Evolutionary conservation across 2,113 vertebrate genomes (phyloP), one percentile per base, ranked within the genome.

Genomic region (Tragulus kanchil): DNA sequence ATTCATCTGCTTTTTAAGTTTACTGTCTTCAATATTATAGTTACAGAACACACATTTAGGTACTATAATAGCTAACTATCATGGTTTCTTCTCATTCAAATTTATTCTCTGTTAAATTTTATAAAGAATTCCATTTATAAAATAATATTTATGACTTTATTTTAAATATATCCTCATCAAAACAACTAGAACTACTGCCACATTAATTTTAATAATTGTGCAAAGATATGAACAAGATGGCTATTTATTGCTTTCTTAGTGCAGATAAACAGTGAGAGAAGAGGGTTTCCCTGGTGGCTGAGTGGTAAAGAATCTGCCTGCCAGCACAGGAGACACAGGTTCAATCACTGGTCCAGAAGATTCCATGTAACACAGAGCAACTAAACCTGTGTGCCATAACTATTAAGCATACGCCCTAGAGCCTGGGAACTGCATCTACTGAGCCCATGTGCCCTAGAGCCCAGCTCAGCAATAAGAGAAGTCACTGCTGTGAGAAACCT

Each of bases 331-430:
- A 73, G 69, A 45, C 69, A 45, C 0, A 21, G 42, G 69, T 73
- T 45, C 36, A 73, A 3, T 73, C 21, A 45, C 36, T 25, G 21
- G 45, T 73, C 69, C 69, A 73, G 21, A 73, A 45, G 69, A 45
- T 45, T 21, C 42, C 21, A 45, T 11, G 25, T 73, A 21, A 36
- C 0, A 0, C 25, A 21, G 69, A 45, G 12, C 21, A 45, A 25
- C 11, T 45, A 45, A 73, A 73, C 21, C 69, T 21, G 45, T 45
- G 69, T 7, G 42, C 21, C 69, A 45, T 6, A 73, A 21, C 69
- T 73, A 73, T 73, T 42, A 73, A 23, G 69, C 11, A 25, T 1
- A 11, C 13, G 11, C 21, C 21, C 21, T 73, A 45, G 69, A 73
- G 69, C 42, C 69, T 0, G 0, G 21, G 23, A 25, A 45, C 3